A percentile compares a stretch with the other conserved stretches of the same genome.
These are phyloP conservation scores for Augiades crinisus DNA, from an alignment of 2,888 invertebrate species.

Conservation along the genomic window DNA sequence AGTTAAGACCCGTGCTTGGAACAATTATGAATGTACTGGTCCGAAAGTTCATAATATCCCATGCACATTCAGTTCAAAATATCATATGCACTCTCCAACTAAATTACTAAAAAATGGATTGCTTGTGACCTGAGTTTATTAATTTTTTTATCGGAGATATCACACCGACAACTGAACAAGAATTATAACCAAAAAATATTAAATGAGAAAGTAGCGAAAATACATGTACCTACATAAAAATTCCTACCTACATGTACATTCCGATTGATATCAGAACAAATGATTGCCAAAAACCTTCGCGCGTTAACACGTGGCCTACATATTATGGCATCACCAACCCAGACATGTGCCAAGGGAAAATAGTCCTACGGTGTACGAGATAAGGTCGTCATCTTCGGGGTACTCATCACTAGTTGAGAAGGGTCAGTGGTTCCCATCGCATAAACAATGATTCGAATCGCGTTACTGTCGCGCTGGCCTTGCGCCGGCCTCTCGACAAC, in stretches of 20 bases:
- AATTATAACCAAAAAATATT: no score
- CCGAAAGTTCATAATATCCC: no score
- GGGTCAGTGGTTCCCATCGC: constrained; percentile 37
- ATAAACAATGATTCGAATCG: constrained; percentile 42
- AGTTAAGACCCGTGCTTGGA: no score
- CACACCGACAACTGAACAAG: no score
- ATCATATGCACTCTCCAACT: no score
- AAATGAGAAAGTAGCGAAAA: no score
- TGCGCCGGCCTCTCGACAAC: constrained; percentile 14
- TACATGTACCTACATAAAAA: no score
- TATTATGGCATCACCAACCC: background rate
- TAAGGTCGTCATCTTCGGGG: constrained; percentile 1
- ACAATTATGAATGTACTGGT: no score
- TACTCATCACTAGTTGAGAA: constrained; percentile 17
- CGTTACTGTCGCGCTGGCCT: constrained; percentile 37
- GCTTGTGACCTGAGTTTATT: no score
- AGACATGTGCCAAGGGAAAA: background rate
- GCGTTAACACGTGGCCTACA: constrained; percentile 20
- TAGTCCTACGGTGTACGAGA: background rate
- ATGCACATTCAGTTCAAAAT: no score
- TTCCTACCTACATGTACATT: background rate
- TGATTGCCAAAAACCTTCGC: constrained; percentile 18
- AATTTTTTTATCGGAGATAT: no score
- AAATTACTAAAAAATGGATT: no score
- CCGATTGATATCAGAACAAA: constrained; percentile 15